Percentiles rank a stretch among this genome's conserved stretches.
phyloP scores from a whole-genome alignment of 2,113 vertebrate genomes.

The Aptenodytes forsteri region DNA sequence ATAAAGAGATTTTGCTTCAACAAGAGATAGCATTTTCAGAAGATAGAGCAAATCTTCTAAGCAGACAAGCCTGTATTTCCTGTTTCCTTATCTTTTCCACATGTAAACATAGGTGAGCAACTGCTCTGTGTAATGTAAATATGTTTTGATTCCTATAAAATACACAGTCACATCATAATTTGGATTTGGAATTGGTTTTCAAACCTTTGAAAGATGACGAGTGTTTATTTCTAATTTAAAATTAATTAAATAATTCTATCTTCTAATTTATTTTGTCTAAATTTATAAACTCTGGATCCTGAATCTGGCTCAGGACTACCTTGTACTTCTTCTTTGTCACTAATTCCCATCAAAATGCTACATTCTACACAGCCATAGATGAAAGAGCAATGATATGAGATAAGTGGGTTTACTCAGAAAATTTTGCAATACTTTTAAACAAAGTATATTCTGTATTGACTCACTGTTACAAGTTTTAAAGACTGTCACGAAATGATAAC shows the following conservation, averaged over 20 bases:
- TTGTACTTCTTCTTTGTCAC: neutral
- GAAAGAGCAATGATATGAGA: neutral
- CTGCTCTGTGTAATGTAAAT: neutral
- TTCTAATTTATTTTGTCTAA: neutral
- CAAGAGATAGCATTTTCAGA: neutral
- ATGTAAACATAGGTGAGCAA: neutral
- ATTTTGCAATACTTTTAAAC: neutral
- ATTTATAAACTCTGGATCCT: neutral
- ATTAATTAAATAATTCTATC: neutral
- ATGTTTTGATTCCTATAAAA: neutral
- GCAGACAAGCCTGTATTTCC: neutral
- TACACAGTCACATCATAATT: neutral
- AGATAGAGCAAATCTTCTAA: neutral
- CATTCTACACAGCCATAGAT: neutral
- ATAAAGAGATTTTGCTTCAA: neutral
- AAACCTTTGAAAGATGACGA: neutral
- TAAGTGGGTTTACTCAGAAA: neutral
- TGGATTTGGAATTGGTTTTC: neutral
- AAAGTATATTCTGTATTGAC: neutral
- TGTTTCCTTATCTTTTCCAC: neutral
- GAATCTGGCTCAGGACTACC: neutral
- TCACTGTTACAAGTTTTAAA: neutral
- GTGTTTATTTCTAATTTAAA: neutral
- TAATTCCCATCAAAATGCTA: neutral
- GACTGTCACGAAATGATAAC: neutral